Conservation (phyloP, 2,797 vertebrate species). For the Myotis daubentonii region DNA sequence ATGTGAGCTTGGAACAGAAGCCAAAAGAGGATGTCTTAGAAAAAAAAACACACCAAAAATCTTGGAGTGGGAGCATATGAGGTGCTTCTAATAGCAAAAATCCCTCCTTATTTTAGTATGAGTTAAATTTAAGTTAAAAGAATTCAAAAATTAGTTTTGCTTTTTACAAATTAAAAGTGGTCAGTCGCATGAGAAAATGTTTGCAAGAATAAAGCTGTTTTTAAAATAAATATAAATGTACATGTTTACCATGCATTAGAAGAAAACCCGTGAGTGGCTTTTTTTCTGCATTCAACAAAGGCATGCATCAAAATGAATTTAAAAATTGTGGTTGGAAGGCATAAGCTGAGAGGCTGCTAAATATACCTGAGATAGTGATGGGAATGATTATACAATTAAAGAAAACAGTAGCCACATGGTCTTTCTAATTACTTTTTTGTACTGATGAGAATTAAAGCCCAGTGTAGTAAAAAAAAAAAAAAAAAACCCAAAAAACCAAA, state of each 20-base stretch:
- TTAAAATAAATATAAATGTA: constrained; percentile 43
- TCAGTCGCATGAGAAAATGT: neutral
- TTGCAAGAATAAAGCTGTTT: constrained; percentile 12
- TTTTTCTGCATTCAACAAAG: neutral
- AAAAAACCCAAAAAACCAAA: neutral
- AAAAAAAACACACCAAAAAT: neutral
- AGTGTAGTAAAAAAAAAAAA: neutral
- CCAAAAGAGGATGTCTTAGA: constrained; percentile 23
- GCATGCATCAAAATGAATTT: constrained; percentile 31
- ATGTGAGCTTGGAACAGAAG: constrained; percentile 53
- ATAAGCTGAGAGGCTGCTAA: constrained; percentile 7
- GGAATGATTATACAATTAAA: constrained; percentile 40
- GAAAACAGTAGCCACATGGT: neutral
- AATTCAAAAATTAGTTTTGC: neutral
- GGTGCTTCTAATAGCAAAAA: constrained; percentile 17
- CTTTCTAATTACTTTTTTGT: constrained; percentile 25
- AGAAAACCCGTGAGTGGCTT: neutral
- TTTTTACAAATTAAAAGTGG: constrained; percentile 26
- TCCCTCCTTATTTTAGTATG: neutral
- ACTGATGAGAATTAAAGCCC: constrained; percentile 15
- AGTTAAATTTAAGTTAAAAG: constrained; percentile 21
- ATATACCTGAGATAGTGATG: constrained; percentile 5
- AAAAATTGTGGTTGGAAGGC: neutral
- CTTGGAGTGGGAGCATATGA: neutral
- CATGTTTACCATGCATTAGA: neutral